A percentile compares a stretch with the other conserved stretches of the same genome.
Evolutionary conservation across 2,797 vertebrate genomes (phyloP).

Genomic region (Menidia menidia): DNA sequence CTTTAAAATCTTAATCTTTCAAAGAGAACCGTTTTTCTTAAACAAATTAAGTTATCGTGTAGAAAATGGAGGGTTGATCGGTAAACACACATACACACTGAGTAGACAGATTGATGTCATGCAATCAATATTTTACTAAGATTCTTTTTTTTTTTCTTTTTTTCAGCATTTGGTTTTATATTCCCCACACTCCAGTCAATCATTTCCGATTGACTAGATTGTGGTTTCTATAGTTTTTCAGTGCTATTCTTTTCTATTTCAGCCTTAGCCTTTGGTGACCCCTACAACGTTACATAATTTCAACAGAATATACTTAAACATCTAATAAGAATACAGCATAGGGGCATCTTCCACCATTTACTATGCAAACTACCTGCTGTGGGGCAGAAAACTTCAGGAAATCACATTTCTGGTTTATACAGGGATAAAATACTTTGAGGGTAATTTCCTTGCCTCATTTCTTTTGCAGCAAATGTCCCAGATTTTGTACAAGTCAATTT

Average conservation of each 20-base stretch:
- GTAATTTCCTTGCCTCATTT: constrained; percentile 67
- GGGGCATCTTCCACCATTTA: constrained; percentile 23
- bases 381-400: constrained; percentile 42
- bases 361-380: constrained; percentile 38
- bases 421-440: constrained; percentile 70
- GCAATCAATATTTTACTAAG: not conserved
- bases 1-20: not conserved
- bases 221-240: constrained; percentile 35
- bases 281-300: constrained; percentile 39
- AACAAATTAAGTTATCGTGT: not conserved
- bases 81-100: no score
- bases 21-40: not conserved
- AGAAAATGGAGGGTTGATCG: not conserved
- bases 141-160: constrained; percentile 36
- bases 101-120: not conserved
- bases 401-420: constrained; percentile 40
- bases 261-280: constrained; percentile 58
- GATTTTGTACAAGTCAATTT: constrained; percentile 57
- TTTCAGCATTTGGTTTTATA: constrained; percentile 4
- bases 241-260: constrained; percentile 43
- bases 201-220: constrained; percentile 65
- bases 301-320: constrained; percentile 31
- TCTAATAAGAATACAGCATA: constrained; percentile 13
- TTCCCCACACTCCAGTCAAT: constrained; percentile 45
- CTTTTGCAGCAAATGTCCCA: constrained; percentile 53